Evolutionary conservation across 2,888 invertebrate species (phyloP).

Genomic region (Diploptera punctata): DNA sequence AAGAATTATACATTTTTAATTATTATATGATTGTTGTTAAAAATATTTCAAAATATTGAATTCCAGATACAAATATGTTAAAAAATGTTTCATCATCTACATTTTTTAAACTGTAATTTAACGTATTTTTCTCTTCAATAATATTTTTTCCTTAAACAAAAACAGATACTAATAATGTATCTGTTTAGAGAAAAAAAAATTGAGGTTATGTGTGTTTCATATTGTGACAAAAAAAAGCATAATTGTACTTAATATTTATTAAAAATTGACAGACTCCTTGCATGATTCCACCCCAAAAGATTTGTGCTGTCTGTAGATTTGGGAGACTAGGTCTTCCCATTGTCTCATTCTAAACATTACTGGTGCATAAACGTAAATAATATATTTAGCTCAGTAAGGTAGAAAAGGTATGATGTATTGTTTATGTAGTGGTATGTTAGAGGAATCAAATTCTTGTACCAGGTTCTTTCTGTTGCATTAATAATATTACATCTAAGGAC

Average conservation of each 20-base stretch:
- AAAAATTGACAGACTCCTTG: constrained; percentile 5
- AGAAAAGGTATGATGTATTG: constrained; percentile 9
- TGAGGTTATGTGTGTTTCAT: constrained; percentile 26
- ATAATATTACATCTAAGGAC: too few species aligned
- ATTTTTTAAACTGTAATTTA: constrained; percentile 6
- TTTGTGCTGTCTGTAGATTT: constrained; percentile 15
- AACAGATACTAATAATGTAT: background rate
- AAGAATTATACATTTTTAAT: too few species aligned
- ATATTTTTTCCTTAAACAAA: constrained; percentile 6
- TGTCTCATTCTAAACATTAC: constrained; percentile 22
- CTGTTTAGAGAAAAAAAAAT: constrained; percentile 6
- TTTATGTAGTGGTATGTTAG: background rate
- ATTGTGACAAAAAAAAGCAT: constrained; percentile 3
- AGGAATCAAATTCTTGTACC: background rate
- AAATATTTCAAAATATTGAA: too few species aligned
- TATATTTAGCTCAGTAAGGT: background rate
- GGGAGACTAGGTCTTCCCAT: constrained; percentile 1
- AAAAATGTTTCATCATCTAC: too few species aligned
- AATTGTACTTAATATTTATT: constrained; percentile 29
- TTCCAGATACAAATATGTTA: too few species aligned
- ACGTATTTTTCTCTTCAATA: background rate
- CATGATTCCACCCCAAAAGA: background rate
- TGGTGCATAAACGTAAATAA: constrained; percentile 3
- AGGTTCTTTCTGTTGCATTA: background rate
- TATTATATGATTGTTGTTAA: too few species aligned